Percentiles rank a stretch among this genome's conserved stretches.
phyloP scores from a whole-genome alignment of 2,888 invertebrate genomes.

The Ochropacha duplaris region DNA sequence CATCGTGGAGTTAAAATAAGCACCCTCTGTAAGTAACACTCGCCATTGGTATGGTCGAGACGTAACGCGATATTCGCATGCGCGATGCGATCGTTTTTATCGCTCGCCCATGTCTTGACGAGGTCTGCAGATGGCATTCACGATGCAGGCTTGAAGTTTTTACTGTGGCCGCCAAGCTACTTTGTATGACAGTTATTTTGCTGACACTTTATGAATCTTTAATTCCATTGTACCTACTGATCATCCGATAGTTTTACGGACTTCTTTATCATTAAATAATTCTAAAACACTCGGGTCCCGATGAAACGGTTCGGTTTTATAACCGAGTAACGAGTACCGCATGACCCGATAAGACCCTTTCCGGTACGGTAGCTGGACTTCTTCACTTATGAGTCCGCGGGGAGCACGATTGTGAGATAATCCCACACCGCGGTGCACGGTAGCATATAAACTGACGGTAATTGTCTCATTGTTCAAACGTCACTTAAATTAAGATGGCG shows the following conservation, averaged over 20 bases:
- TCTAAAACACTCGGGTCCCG: neutral
- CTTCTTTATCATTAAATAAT: neutral
- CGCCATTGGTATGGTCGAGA: conserved; percentile 49
- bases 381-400: conserved; percentile 15
- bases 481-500: conserved; percentile 35
- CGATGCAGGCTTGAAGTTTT: conserved; percentile 61
- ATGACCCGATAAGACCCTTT: conserved; percentile 14
- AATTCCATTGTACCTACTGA: conserved; percentile 11
- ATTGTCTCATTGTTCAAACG: conserved; percentile 45
- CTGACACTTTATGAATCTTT: conserved; percentile 51
- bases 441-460: conserved; percentile 30
- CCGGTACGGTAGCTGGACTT: conserved; percentile 14
- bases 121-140: conserved; percentile 64
- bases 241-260: neutral
- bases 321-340: conserved; percentile 14
- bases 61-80: conserved; percentile 61
- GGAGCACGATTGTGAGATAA: conserved; percentile 27
- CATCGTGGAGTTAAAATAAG: conserved; percentile 28
- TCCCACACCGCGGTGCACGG: conserved; percentile 32
- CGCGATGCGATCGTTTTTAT: conserved; percentile 65
- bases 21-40: conserved; percentile 33
- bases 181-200: conserved; percentile 56
- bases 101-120: conserved; percentile 52
- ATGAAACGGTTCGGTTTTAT: neutral
- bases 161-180: conserved; percentile 51